A percentile compares a stretch with the other conserved stretches of the same genome.
These are phyloP conservation scores for Nematostella vectensis DNA, from an alignment of 92 coral and sea anemone species.

Conservation along the genomic window DNA sequence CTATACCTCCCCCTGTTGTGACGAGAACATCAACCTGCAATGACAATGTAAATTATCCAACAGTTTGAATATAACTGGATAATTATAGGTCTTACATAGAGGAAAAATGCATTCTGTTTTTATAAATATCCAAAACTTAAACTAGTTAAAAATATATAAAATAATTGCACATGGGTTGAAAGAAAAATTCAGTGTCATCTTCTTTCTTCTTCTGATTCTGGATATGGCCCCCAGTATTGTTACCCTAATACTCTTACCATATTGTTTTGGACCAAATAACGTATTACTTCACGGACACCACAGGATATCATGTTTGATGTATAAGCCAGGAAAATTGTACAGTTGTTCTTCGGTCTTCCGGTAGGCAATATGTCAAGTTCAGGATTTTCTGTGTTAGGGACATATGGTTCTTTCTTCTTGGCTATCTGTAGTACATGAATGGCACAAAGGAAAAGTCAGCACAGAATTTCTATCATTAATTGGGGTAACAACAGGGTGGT, in stretches of 20 bases:
- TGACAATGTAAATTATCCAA: neutral
- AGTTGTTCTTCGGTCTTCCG: constrained; percentile 63
- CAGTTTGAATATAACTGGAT: neutral
- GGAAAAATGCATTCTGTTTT: no score
- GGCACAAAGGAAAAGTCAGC: neutral
- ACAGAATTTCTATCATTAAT: no score
- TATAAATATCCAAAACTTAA: no score
- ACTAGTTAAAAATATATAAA: no score
- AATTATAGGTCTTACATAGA: neutral
- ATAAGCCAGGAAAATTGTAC: constrained; percentile 85
- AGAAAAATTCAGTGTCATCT: no score
- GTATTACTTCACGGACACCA: constrained; percentile 82
- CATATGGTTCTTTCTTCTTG: constrained; percentile 62
- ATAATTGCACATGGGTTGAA: no score
- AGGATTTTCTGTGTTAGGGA: constrained; percentile 32
- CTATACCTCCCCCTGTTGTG: constrained; percentile 91
- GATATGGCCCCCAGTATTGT: no score
- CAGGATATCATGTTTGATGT: constrained; percentile 96
- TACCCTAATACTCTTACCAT: no score
- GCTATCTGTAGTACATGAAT: constrained; percentile 39
- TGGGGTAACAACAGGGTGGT: no score
- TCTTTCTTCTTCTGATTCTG: no score
- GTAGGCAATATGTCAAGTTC: constrained; percentile 42
- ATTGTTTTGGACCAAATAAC: constrained; percentile 69
- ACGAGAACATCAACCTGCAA: constrained; percentile 81